phyloP scores from a whole-genome alignment of 2,797 vertebrate genomes.

The Sebastes matsubarae region DNA sequence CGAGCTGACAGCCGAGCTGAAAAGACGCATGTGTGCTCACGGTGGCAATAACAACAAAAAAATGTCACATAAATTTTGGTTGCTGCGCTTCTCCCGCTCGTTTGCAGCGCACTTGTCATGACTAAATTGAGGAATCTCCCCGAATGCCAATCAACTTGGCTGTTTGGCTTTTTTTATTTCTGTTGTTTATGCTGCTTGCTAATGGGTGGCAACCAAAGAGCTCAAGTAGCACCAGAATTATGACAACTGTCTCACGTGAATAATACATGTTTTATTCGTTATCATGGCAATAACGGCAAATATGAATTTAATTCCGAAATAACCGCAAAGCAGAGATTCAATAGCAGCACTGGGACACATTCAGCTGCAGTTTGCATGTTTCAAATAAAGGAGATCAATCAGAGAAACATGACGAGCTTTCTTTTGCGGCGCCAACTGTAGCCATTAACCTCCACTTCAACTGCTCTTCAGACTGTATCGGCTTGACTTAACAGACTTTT shows the following conservation, averaged over 20 bases:
- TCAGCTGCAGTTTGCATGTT: neutral
- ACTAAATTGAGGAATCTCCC: constrained; percentile 43
- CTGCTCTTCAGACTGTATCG: constrained; percentile 1
- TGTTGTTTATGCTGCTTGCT: neutral
- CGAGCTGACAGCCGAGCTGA: constrained; percentile 38
- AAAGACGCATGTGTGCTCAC: constrained; percentile 1
- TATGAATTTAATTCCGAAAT: constrained; percentile 3
- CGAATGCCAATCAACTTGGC: constrained; percentile 20
- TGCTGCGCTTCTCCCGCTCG: constrained; percentile 11
- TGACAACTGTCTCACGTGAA: neutral
- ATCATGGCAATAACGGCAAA: neutral
- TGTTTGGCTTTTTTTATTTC: constrained; percentile 6
- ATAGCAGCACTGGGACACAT: neutral
- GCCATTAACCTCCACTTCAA: constrained; percentile 9
- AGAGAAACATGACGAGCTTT: neutral
- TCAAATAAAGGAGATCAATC: neutral
- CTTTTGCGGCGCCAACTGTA: neutral
- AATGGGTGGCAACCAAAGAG: neutral
- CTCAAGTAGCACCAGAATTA: neutral
- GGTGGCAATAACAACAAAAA: neutral
- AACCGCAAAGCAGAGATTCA: neutral
- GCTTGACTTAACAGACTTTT: constrained; percentile 37
- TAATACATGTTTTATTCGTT: neutral
- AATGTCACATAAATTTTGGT: constrained; percentile 31
- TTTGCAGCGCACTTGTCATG: constrained; percentile 35